Evolutionary conservation across 1,140 invertebrate genomes (phyloP).

Genomic region (Oreohelix idahoensis): DNA sequence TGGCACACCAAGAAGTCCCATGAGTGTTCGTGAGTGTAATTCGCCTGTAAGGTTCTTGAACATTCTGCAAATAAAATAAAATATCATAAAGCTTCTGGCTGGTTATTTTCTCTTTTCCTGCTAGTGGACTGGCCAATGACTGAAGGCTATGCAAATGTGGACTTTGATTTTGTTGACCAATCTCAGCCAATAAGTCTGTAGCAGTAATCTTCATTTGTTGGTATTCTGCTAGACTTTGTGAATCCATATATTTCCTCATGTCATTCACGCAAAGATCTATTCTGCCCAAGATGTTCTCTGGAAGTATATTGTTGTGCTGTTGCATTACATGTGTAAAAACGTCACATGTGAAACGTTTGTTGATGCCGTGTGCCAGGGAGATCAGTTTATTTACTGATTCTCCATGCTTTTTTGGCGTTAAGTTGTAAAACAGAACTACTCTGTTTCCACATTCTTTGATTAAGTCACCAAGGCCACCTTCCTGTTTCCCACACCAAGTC

Average conservation of each 20-base stretch:
- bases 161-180: too few species aligned
- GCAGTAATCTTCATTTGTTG: background rate
- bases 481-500: background rate
- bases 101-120: background rate
- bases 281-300: background rate
- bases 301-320: too few species aligned
- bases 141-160: too few species aligned
- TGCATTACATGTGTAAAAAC: too few species aligned
- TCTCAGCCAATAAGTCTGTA: background rate
- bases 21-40: background rate
- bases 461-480: background rate
- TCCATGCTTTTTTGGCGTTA: background rate
- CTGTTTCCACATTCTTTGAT: conserved; percentile 5
- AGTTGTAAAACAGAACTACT: background rate
- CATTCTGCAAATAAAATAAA: background rate
- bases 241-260: background rate
- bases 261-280: background rate
- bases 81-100: background rate
- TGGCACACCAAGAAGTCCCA: background rate
- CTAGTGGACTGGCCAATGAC: background rate
- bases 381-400: conserved; percentile 1
- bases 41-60: background rate
- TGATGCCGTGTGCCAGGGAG: background rate
- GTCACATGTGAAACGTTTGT: background rate
- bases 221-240: background rate